Percentiles rank a stretch among this genome's conserved stretches.
These are phyloP conservation scores for Megaustenia siamemsis DNA, from an alignment of 2,888 invertebrate species.

Conservation along the genomic window DNA sequence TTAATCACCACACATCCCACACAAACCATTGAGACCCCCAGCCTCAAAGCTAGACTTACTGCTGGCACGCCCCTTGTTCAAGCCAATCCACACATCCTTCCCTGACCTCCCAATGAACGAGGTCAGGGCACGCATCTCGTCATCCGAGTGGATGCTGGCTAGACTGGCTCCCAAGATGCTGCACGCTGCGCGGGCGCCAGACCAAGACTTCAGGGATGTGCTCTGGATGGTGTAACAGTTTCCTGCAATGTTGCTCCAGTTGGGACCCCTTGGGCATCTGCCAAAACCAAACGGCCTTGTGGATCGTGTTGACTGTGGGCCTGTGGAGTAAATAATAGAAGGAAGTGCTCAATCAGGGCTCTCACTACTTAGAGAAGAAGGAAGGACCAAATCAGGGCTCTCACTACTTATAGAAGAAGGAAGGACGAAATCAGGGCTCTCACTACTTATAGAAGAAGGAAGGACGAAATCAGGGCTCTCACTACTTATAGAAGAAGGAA, in stretches of 20 bases:
- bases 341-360: background rate
- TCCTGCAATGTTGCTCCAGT: slow-evolving; percentile 57
- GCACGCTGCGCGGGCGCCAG: slow-evolving; percentile 61
- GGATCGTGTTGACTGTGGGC: background rate
- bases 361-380: no score
- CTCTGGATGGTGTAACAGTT: slow-evolving; percentile 59
- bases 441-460: no score
- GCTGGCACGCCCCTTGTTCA: slow-evolving; percentile 29
- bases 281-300: background rate
- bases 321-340: background rate
- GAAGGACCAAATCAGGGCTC: no score
- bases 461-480: no score
- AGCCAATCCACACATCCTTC: slow-evolving; percentile 46
- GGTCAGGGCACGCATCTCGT: slow-evolving; percentile 58
- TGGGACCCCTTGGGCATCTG: slow-evolving; percentile 56
- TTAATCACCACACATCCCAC: no score
- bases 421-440: no score
- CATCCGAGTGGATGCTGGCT: slow-evolving; percentile 56
- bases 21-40: no score
- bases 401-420: no score
- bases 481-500: no score
- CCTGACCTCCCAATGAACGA: background rate
- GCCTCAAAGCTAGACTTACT: slow-evolving; percentile 32
- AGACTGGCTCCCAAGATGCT: slow-evolving; percentile 58
- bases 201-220: slow-evolving; percentile 52